Conservation (phyloP, 2,888 invertebrate species). For the Endotricha flammealis region DNA sequence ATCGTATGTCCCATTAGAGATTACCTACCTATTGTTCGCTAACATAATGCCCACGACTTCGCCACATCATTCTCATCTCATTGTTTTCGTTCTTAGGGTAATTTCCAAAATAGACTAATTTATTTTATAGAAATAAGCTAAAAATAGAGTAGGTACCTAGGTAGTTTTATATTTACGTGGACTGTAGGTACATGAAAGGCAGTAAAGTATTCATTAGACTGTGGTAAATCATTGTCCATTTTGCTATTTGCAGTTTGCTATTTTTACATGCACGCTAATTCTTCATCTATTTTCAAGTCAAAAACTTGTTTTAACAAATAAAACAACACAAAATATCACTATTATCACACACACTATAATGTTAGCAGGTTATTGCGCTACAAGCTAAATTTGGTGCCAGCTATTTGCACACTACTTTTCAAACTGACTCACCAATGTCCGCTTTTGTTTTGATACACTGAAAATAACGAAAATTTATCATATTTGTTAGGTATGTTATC, state of each 20-base stretch:
- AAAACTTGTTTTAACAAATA: background rate
- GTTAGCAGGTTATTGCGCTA: slow-evolving; percentile 2
- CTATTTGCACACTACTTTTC: slow-evolving; percentile 36
- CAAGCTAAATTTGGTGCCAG: slow-evolving; percentile 30
- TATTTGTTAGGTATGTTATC: slow-evolving; percentile 14
- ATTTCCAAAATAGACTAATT: too few species aligned
- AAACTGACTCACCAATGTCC: slow-evolving; percentile 65
- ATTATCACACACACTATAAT: background rate
- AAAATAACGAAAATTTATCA: slow-evolving; percentile 56
- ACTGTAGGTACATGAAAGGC: too few species aligned
- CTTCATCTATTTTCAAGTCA: background rate
- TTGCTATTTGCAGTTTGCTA: background rate
- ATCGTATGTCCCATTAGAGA: too few species aligned
- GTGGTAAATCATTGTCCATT: too few species aligned
- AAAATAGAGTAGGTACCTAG: too few species aligned
- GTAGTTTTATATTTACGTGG: too few species aligned
- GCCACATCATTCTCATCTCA: too few species aligned
- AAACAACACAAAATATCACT: background rate
- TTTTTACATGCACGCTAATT: background rate
- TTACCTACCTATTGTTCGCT: too few species aligned
- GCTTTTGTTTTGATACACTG: slow-evolving; percentile 71
- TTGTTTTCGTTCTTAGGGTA: too few species aligned
- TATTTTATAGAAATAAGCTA: too few species aligned
- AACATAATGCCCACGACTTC: too few species aligned
- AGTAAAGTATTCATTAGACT: too few species aligned